Evolutionary conservation across 2,888 invertebrate species (phyloP), one percentile per base, ranked within the genome.

Genomic region (Latrodectus elegans): DNA sequence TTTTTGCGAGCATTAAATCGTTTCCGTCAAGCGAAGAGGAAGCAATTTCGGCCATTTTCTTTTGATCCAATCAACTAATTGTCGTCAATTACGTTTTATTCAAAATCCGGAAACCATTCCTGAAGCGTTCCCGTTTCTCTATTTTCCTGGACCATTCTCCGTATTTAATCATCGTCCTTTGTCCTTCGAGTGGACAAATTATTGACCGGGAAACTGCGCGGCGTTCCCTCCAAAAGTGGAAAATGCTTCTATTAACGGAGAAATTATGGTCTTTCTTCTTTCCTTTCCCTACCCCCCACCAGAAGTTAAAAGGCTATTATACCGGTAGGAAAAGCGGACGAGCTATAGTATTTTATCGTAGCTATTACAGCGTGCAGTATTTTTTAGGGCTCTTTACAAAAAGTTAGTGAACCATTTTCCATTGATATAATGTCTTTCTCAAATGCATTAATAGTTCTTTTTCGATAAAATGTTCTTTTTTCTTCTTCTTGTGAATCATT

Each of bases 51-150:
- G 65, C 10, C 26, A 71, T 67, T 77, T 87, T 67, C 78, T 72
- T 76, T 82, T 68, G 72, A 83, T 75, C 83, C 67, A 77, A 82
- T 87, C 87, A 77, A 87, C 87, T 88, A 88, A 88, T 88, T 88
- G 87, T 88, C 82, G 87, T 82, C 87, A 88, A 88, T 88, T 88
- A 88, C 82, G 78, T 51, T 74, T 78, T 68, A 88, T 88, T 88
- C 87, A 83, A n/a, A 70, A n/a, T 77, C 87, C 87, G 87, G 86
- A 86, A 86, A 65, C 68, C 68, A 49, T 65, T 17, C 55, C 64
- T 26, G 38, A 38, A 67, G 68, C 49, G 72, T 68, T 52, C 26
- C 67, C 53, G 22, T 60, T 22, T 26, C 52, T 38, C 64, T 55
- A 26, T 38, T 38, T 75, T 38, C 60, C 74, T 74, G 65, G 49